Conservation (phyloP, 2,888 invertebrate genomes). For the Platyscelio sp. region DNA sequence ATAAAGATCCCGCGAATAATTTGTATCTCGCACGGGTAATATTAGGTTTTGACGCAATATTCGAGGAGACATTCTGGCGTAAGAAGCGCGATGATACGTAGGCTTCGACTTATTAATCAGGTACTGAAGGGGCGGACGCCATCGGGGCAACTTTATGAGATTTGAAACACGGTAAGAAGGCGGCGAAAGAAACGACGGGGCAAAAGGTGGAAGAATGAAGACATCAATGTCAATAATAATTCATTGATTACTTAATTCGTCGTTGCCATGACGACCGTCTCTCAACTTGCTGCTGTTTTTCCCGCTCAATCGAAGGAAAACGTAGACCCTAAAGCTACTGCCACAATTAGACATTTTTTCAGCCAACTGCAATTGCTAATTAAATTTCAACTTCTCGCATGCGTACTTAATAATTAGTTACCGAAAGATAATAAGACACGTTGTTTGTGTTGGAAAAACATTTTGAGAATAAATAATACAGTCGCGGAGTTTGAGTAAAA, state of each 20-base stretch:
- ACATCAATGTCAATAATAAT: conserved; percentile 85
- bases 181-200: conserved; percentile 70
- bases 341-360: conserved; percentile 64
- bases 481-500: too few species aligned
- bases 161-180: conserved; percentile 79
- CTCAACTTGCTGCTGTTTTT: conserved; percentile 82
- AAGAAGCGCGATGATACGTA: conserved; percentile 78
- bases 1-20: conserved; percentile 45
- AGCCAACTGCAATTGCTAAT: too few species aligned
- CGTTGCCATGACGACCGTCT: conserved; percentile 84
- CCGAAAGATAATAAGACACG: too few species aligned
- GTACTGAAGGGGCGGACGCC: conserved; percentile 67
- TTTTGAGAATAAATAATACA: too few species aligned
- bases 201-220: conserved; percentile 77
- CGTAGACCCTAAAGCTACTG: conserved; percentile 69
- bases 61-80: conserved; percentile 64
- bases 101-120: conserved; percentile 82
- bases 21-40: conserved; percentile 10
- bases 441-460: too few species aligned
- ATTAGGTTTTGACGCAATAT: conserved; percentile 52
- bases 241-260: conserved; percentile 85
- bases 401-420: too few species aligned
- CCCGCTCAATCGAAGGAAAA: conserved; percentile 79
- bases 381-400: too few species aligned
- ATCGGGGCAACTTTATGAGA: conserved; percentile 78